Evolutionary conservation across 1,140 invertebrate species (phyloP), one percentile per base, ranked within the genome.

Genomic region (Magallana ariakensis): DNA sequence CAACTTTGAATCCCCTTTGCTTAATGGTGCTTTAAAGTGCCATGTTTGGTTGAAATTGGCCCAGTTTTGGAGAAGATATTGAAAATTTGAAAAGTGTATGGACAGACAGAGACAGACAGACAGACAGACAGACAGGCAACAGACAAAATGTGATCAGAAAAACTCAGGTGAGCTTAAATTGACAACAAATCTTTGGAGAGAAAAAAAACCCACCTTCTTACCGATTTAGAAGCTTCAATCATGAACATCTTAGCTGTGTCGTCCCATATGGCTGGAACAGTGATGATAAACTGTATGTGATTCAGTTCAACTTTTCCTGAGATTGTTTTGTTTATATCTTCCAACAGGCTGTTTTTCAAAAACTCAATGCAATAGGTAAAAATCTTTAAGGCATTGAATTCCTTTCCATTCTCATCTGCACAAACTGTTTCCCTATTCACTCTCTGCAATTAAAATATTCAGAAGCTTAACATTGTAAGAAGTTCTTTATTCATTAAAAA

Each of bases 321-420:
- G 22, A 75, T 75, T 75, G 22, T 75, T 33, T 75, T 75, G 66
- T 75, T 75, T 75, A 75, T 75, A 75, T 33, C 33, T 26, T 75
- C 66, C 66, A 75, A 22, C 66, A 75, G 22, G 26, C 33, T 19
- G 22, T 13, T 26, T 75, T 33, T 75, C 66, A 75, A 26, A 75
- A 26, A 75, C 0, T 33, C 11, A 22, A 75, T 75, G 15, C 66
- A 75, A 13, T 75, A 26, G 9, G 66, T 75, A 13, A 75, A 75
- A 10, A 75, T 75, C 26, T 75, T 11, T 0, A 75, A 26, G 15
- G 66, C 66, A 75, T 33, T 46, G 22, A 26, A 75, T 75, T 75
- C 9, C 19, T 70, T 70, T 26, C 66, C 66, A 26, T 19, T 75
- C 66, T 75, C 66, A 75, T 46, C 66, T 26, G 33, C 22, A 10